These are phyloP conservation scores for Cydia fagiglandana DNA, from an alignment of 1,140 invertebrate genomes.

Conservation along the genomic window DNA sequence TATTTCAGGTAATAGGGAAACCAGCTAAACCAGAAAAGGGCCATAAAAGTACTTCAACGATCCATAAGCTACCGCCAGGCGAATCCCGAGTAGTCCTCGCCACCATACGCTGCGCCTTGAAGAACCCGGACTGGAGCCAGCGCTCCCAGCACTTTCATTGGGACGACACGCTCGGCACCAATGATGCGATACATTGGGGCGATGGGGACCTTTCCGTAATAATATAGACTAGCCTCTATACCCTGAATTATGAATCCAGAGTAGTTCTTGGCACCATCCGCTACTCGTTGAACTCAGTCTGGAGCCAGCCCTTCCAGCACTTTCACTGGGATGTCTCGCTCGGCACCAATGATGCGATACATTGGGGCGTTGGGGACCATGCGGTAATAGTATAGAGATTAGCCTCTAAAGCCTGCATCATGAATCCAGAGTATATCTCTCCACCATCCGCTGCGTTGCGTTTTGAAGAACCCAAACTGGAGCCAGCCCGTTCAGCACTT, in stretches of 20 bases:
- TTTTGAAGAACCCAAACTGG: too few relatives aligned
- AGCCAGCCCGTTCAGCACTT: too few relatives aligned
- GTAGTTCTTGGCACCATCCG: slow-evolving; percentile 58
- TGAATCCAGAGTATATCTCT: too few relatives aligned
- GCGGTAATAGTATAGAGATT: too few relatives aligned
- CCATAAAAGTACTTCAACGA: slow-evolving; percentile 44
- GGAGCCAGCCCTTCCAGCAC: slow-evolving; percentile 63
- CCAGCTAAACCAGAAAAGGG: slow-evolving; percentile 51
- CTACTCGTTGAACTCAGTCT: slow-evolving; percentile 61
- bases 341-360: slow-evolving; percentile 57
- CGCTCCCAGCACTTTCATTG: slow-evolving; percentile 67
- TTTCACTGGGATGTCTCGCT: slow-evolving; percentile 67
- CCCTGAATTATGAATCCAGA: slow-evolving; percentile 44
- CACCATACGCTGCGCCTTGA: slow-evolving; percentile 61
- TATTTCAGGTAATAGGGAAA: slow-evolving; percentile 40
- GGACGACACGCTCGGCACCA: slow-evolving; percentile 60
- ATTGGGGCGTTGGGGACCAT: slow-evolving; percentile 69
- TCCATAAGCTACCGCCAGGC: slow-evolving; percentile 43
- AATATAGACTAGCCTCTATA: neutral
- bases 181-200: slow-evolving; percentile 66
- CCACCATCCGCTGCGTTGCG: too few relatives aligned
- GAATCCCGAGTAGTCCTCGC: slow-evolving; percentile 59
- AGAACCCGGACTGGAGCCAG: slow-evolving; percentile 63
- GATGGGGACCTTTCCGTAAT: slow-evolving; percentile 64
- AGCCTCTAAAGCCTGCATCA: too few relatives aligned